Evolutionary conservation across 2,113 vertebrate genomes (phyloP).

Genomic region (Ancistrus triradiatus): DNA sequence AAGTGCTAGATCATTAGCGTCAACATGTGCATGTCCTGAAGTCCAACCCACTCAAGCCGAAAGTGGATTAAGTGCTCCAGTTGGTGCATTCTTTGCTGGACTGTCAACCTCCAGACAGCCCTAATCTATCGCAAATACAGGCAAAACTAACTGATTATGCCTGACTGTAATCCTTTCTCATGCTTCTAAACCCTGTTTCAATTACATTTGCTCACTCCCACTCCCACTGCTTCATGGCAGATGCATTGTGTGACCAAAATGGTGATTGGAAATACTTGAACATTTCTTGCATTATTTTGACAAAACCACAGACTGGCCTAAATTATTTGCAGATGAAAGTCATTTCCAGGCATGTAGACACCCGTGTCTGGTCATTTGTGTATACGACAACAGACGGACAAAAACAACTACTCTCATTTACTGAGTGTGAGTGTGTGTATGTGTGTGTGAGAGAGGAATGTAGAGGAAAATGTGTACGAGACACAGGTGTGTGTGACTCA

Average conservation of each 20-base stretch:
- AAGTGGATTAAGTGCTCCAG: slow-evolving; percentile 39
- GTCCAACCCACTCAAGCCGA: slow-evolving; percentile 22
- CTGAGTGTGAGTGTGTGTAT: slow-evolving; percentile 8
- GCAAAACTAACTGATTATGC: slow-evolving; percentile 29
- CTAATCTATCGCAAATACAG: slow-evolving; percentile 30
- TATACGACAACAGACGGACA: neutral
- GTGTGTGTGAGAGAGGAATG: slow-evolving; percentile 24
- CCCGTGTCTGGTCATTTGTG: neutral
- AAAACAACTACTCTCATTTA: too few species aligned
- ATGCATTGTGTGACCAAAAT: slow-evolving; percentile 24
- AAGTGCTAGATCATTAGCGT: slow-evolving; percentile 39
- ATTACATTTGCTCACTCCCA: neutral
- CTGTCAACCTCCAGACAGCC: slow-evolving; percentile 39
- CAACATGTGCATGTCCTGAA: slow-evolving; percentile 36
- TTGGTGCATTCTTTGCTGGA: slow-evolving; percentile 29
- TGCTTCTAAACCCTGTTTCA: slow-evolving; percentile 1
- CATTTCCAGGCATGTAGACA: slow-evolving; percentile 4
- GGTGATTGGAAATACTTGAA: slow-evolving; percentile 5
- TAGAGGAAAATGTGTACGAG: slow-evolving; percentile 25
- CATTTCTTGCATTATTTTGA: slow-evolving; percentile 15
- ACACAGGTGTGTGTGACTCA: slow-evolving; percentile 32
- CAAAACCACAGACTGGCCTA: neutral
- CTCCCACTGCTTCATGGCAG: slow-evolving; percentile 14
- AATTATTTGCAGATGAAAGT: slow-evolving; percentile 30
- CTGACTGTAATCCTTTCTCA: neutral